Conservation (phyloP, 2,888 invertebrate species). For the Smittia aterrima region DNA sequence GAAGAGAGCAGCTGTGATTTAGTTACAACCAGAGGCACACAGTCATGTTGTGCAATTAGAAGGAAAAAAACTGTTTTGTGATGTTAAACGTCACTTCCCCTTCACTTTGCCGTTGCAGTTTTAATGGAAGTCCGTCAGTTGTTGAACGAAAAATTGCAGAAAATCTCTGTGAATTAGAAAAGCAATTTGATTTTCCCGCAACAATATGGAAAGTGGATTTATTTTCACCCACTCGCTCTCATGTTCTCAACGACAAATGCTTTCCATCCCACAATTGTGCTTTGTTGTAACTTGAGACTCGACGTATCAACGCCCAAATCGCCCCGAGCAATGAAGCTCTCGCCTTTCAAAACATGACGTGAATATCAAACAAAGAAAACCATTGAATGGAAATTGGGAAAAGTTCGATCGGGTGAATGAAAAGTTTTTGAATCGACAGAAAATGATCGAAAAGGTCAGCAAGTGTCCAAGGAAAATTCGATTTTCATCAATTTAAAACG, state of each 20-base stretch:
- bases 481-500: background rate
- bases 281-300: background rate
- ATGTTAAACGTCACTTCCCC: background rate
- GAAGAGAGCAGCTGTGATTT: slow-evolving; percentile 41
- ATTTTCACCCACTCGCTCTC: background rate
- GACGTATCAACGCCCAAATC: background rate
- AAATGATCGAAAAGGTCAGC: too few species aligned
- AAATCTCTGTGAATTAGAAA: too few species aligned
- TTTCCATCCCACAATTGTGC: background rate
- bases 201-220: background rate
- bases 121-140: too few species aligned
- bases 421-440: too few species aligned
- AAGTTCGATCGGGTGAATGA: too few species aligned
- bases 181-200: background rate
- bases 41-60: slow-evolving; percentile 39
- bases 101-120: too few species aligned
- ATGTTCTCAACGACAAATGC: background rate
- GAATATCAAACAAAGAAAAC: background rate
- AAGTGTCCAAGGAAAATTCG: background rate
- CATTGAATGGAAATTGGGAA: too few species aligned
- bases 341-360: background rate
- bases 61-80: background rate
- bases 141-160: too few species aligned
- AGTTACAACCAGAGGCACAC: slow-evolving; percentile 38
- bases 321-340: background rate